phyloP scores from a whole-genome alignment of 2,797 vertebrate species.

The Pangasius krempfi region DNA sequence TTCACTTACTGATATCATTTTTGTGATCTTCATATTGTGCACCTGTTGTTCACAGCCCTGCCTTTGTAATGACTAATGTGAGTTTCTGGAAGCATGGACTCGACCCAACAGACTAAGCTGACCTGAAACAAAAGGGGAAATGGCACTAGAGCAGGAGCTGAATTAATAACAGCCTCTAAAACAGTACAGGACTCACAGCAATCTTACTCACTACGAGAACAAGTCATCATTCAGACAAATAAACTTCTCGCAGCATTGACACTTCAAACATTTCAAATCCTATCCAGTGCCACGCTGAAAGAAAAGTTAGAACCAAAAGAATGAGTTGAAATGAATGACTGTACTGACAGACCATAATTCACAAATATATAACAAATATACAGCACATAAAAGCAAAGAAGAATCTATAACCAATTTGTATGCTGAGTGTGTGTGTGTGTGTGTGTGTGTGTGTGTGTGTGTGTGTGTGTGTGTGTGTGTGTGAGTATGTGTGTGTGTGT shows the following conservation, averaged over 20 bases:
- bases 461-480: constrained; percentile 23
- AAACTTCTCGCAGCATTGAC: not conserved
- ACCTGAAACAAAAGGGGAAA: not conserved
- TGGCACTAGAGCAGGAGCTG: not conserved
- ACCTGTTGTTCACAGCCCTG: not conserved
- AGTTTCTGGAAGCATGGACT: not conserved
- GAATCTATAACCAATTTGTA: constrained; percentile 24
- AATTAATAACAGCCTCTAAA: constrained; percentile 25
- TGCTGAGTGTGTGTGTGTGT: not conserved
- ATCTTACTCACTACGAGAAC: constrained; percentile 9
- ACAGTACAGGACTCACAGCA: not conserved
- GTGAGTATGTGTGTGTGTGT: constrained; percentile 16
- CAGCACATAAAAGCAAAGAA: not conserved
- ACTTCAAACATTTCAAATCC: not conserved
- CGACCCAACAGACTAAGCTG: not conserved
- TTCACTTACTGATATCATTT: not conserved
- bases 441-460: constrained; percentile 28
- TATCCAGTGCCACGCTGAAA: not conserved
- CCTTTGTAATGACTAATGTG: not conserved
- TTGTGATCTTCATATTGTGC: not conserved
- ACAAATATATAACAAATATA: not conserved
- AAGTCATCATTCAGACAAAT: constrained; percentile 29
- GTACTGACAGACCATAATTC: constrained; percentile 10
- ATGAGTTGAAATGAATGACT: not conserved
- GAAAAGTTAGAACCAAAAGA: not conserved